phyloP scores from a whole-genome alignment of 2,113 vertebrate species.

The Microtus richardsoni region DNA sequence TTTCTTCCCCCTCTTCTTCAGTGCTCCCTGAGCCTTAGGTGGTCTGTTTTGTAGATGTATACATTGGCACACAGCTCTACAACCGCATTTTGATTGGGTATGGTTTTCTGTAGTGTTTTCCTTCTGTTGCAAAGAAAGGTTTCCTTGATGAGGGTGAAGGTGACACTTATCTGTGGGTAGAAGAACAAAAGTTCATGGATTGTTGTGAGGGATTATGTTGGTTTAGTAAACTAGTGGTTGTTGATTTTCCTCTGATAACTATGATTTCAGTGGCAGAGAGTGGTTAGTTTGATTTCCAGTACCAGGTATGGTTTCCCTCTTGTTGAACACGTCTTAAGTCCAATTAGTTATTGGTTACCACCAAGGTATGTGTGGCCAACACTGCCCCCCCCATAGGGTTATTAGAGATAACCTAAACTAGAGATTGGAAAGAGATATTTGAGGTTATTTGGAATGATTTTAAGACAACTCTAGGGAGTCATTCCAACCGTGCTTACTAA shows the following conservation, averaged over 20 bases:
- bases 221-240: background rate
- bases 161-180: background rate
- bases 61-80: background rate
- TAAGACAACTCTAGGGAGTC: background rate
- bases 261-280: background rate
- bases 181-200: background rate
- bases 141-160: background rate
- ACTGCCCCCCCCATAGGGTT: background rate
- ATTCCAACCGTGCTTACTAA: background rate
- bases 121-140: background rate
- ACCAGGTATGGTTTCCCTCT: background rate
- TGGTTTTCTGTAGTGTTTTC: background rate
- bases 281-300: background rate
- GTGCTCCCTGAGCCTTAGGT: background rate
- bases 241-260: background rate
- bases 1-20: background rate
- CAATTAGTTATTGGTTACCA: background rate
- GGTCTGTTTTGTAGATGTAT: background rate
- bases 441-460: slow-evolving; percentile 34
- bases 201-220: background rate
- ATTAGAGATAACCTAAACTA: background rate
- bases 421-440: background rate
- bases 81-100: background rate
- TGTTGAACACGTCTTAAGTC: background rate
- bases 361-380: background rate